A percentile compares a stretch with the other conserved stretches of the same genome.
phyloP scores from a whole-genome alignment of 2,113 vertebrate species.

The Helogale parvula region DNA sequence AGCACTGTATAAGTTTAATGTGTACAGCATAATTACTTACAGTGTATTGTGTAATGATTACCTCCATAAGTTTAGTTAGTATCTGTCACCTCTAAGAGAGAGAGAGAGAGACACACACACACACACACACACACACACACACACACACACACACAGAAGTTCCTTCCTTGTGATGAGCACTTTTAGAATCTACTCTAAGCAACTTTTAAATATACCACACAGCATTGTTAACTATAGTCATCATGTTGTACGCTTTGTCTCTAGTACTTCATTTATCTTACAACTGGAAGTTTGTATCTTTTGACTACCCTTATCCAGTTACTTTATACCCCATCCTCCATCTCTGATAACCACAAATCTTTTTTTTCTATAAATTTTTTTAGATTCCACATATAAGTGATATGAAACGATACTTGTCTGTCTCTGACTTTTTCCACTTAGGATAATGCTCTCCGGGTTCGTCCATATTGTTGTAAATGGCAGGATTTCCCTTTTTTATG shows the following conservation, averaged over 20 bases:
- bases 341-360: not conserved
- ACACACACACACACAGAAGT: not conserved
- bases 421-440: conserved; percentile 3
- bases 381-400: not conserved
- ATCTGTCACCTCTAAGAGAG: not conserved
- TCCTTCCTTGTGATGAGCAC: not conserved
- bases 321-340: not conserved
- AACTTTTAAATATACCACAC: not conserved
- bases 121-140: not conserved
- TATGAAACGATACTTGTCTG: not conserved
- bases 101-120: not conserved
- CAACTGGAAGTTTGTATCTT: not conserved
- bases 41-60: not conserved
- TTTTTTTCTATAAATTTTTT: not conserved
- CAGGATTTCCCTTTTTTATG: not conserved
- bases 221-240: not conserved
- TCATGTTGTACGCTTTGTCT: not conserved
- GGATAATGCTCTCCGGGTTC: not conserved
- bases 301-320: not conserved
- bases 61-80: not conserved
- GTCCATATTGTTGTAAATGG: not conserved
- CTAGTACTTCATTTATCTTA: not conserved
- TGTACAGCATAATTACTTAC: not conserved
- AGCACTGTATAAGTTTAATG: not conserved
- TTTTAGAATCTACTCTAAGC: not conserved